Evolutionary conservation across 2,113 vertebrate species (phyloP).

Genomic region (Gallinago undulata): DNA sequence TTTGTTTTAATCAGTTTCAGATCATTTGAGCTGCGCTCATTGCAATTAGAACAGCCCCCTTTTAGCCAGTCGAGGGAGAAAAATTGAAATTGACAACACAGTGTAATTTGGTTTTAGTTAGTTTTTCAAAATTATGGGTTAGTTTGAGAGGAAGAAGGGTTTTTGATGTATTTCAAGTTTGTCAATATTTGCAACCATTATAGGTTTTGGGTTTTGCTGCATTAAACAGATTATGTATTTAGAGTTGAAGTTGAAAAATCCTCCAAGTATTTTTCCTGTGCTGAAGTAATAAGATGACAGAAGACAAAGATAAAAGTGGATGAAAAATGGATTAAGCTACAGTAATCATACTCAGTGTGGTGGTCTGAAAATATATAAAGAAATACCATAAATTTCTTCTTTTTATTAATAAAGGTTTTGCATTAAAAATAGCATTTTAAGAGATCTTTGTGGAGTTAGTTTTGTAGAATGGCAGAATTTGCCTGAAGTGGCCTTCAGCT

Average conservation of each 20-base stretch:
- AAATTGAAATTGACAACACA: not conserved
- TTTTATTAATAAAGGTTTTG: not conserved
- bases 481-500: not conserved
- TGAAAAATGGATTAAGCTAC: not conserved
- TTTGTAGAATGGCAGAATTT: not conserved
- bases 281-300: not conserved
- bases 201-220: not conserved
- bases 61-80: not conserved
- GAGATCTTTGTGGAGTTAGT: not conserved
- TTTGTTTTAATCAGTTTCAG: not conserved
- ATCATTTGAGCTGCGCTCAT: not conserved
- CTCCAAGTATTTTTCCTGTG: not conserved
- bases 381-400: not conserved
- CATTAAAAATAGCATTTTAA: not conserved
- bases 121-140: not conserved
- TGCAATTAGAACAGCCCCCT: not conserved
- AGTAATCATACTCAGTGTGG: not conserved
- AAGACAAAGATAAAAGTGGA: not conserved
- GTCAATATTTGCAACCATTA: not conserved
- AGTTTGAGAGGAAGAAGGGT: not conserved
- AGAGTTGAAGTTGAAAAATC: not conserved
- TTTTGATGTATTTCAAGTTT: not conserved
- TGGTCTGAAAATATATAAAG: not conserved
- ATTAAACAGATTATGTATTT: not conserved
- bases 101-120: not conserved